These are phyloP conservation scores for Lacanobia wlatinum DNA, from an alignment of 2,888 invertebrate genomes.

Conservation along the genomic window DNA sequence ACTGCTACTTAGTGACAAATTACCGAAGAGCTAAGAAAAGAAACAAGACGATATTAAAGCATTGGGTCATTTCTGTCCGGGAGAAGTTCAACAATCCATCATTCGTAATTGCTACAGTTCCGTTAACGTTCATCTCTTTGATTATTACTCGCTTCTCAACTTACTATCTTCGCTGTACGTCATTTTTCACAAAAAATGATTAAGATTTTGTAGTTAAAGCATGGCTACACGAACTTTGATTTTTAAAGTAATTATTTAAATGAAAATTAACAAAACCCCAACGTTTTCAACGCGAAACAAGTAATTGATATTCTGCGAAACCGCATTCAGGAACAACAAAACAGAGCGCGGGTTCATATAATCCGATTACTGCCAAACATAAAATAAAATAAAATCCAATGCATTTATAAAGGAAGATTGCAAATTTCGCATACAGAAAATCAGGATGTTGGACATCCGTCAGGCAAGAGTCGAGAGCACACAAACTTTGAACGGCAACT, in stretches of 20 bases:
- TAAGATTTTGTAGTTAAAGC: constrained; percentile 24
- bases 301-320: constrained; percentile 27
- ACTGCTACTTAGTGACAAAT: constrained; percentile 77
- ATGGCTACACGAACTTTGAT: background rate
- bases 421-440: constrained; percentile 70
- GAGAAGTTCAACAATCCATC: constrained; percentile 85
- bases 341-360: constrained; percentile 14
- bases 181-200: constrained; percentile 45
- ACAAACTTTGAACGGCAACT: constrained; percentile 83
- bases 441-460: constrained; percentile 80
- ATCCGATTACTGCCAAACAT: constrained; percentile 12
- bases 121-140: constrained; percentile 80
- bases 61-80: constrained; percentile 80
- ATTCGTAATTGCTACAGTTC: constrained; percentile 84
- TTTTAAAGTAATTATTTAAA: constrained; percentile 10
- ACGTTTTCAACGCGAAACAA: constrained; percentile 14
- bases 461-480: constrained; percentile 79
- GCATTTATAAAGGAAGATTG: constrained; percentile 62
- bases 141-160: constrained; percentile 74
- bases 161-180: constrained; percentile 44
- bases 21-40: constrained; percentile 77
- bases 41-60: constrained; percentile 85
- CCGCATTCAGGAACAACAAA: constrained; percentile 22
- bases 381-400: constrained; percentile 57
- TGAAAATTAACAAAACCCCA: constrained; percentile 6